Base-by-base conservation (phyloP, 2,113 vertebrate species). In the Rattus norvegicus region DNA sequence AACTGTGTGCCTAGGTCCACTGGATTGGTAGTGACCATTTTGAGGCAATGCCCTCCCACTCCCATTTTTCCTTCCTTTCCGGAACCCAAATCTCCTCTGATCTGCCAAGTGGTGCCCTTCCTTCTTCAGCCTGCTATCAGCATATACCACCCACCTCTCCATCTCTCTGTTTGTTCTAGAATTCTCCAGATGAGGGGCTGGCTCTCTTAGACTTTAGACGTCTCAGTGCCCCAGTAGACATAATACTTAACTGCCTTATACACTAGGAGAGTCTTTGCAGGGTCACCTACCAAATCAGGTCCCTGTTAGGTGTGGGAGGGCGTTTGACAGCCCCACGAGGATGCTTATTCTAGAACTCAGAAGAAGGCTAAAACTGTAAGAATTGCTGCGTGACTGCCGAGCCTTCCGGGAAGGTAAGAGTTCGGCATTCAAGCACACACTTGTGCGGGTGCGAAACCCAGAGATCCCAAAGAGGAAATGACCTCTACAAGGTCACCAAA, bases 61-160 rank as follows among this genome's bases (percentile, higher is more conserved):
- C 6, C 47, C 43, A 14, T 30, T 20, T 33, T 20, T 33, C n/a
- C 24, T 54, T 43, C 90, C 80, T 90, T 80, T 75, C 33, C 92
- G 43, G 26, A 93, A 92, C 73, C 6, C 30, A 79, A 70, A 65
- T 63, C 96, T 96, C 47, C 75, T 93, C 54, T 30, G 24, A 39
- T 2, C 67, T 91, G 36, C 47, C 26, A 80, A 6, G 7, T 85
- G 80, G 30, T 52, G 61, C 89, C 89, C 70, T 81, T 61, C 33
- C 73, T 43, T 56, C 91, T 85, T 22, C 59, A 36, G 16, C 54
- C 63, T 65, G 5, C 95, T 79, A 3, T 43, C 83, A 61, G n/a
- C 3, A 30, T n/a, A 39, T 6, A 47, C 67, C 16, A 72, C 36
- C 76, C 20, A 72, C 14, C 30, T 93, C 73, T 79, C 75, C 65